Evolutionary conservation across 2,797 vertebrate genomes (phyloP).

Genomic region (Micrastur ruficollis): DNA sequence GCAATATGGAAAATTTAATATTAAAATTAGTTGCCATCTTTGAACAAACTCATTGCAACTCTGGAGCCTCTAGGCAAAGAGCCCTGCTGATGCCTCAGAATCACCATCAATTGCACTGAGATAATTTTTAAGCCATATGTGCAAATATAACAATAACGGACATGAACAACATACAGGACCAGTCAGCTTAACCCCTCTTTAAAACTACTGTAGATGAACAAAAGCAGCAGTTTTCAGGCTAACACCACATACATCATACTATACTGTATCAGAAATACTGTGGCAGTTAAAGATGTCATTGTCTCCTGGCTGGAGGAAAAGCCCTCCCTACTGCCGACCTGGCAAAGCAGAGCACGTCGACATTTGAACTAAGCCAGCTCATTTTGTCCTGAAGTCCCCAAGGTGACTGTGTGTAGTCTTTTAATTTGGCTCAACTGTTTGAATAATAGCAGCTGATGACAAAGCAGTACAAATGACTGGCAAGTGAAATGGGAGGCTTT

Average conservation of each 20-base stretch:
- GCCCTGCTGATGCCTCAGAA: background rate
- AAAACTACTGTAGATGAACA: background rate
- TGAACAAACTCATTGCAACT: background rate
- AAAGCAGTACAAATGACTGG: background rate
- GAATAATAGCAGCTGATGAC: background rate
- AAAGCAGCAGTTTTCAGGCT: background rate
- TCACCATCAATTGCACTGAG: background rate
- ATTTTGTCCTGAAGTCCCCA: background rate
- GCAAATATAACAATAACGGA: background rate
- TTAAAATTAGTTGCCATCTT: background rate
- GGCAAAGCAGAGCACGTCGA: rapidly evolving
- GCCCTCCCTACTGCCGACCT: background rate
- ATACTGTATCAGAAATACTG: rapidly evolving
- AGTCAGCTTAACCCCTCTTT: background rate
- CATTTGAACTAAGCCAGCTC: background rate
- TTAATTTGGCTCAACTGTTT: background rate
- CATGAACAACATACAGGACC: rapidly evolving
- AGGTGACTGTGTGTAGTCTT: rapidly evolving
- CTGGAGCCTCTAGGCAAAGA: background rate
- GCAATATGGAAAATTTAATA: background rate
- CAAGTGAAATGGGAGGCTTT: background rate
- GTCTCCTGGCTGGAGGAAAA: background rate
- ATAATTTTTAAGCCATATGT: background rate
- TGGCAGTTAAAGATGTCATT: background rate
- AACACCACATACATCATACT: too few species aligned